Evolutionary conservation across 1,140 invertebrate species (phyloP).

Genomic region (Lordiphosa clarofinis): DNA sequence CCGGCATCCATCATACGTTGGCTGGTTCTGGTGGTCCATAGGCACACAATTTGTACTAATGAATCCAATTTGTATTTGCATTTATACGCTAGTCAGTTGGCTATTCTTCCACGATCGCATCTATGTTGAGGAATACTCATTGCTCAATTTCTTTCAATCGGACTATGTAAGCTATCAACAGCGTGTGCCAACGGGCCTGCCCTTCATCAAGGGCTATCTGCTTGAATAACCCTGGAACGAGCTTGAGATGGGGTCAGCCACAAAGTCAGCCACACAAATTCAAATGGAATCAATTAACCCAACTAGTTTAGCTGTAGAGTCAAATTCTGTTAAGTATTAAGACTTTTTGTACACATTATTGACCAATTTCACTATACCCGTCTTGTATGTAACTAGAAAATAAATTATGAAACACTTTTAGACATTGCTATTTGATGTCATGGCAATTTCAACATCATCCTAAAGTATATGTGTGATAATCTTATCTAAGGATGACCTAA

Average conservation of each 20-base stretch:
- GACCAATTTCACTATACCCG: too few relatives aligned
- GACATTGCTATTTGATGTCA: too few relatives aligned
- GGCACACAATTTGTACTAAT: conserved; percentile 96
- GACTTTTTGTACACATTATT: conserved; percentile 15
- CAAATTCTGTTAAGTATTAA: conserved; percentile 7
- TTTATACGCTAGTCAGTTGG: conserved; percentile 92
- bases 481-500: conserved; percentile 8
- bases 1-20: conserved; percentile 97
- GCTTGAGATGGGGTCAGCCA: conserved; percentile 7
- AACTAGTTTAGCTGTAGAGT: conserved; percentile 26
- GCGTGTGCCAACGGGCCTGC: conserved; percentile 92
- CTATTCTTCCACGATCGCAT: conserved; percentile 95
- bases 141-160: conserved; percentile 96
- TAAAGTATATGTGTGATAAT: conserved; percentile 20
- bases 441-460: neutral
- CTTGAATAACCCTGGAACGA: conserved; percentile 39
- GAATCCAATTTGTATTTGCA: conserved; percentile 94
- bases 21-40: conserved; percentile 99
- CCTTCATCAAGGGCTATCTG: conserved; percentile 91
- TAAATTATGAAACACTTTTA: conserved; percentile 23
- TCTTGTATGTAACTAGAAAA: conserved; percentile 1
- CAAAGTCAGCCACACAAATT: conserved; percentile 55
- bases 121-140: conserved; percentile 93
- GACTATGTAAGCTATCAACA: conserved; percentile 94
- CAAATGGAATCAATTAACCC: conserved; percentile 3